Evolutionary conservation across 1,140 invertebrate genomes (phyloP).

Genomic region (Paraescarpia echinospica): DNA sequence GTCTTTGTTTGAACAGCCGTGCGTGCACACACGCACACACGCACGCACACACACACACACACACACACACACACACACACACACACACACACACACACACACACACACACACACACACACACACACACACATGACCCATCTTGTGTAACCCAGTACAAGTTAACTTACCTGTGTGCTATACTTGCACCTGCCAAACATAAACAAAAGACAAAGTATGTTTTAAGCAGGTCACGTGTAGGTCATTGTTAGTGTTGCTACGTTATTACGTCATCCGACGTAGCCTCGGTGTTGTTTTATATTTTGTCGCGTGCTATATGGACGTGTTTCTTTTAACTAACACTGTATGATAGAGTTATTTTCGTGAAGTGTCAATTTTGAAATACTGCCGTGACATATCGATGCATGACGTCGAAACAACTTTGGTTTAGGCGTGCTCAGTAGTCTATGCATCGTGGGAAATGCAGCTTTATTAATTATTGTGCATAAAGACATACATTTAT

Average conservation of each 20-base stretch:
- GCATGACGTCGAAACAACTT: background rate
- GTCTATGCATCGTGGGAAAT: background rate
- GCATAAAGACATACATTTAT: background rate
- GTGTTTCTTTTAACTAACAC: background rate
- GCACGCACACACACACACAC: conserved; percentile 28
- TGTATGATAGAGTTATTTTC: background rate
- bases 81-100: conserved; percentile 26
- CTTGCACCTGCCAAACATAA: background rate
- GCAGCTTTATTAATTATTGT: background rate
- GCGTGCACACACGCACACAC: conserved; percentile 26
- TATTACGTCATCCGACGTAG: background rate
- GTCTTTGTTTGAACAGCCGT: too few relatives aligned
- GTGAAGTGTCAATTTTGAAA: background rate
- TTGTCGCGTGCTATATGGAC: background rate
- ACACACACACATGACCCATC: background rate
- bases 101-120: conserved; percentile 28
- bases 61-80: conserved; percentile 28
- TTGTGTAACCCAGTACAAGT: background rate
- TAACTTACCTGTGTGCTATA: background rate
- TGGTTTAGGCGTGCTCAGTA: background rate
- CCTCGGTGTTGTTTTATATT: background rate
- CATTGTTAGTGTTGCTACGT: background rate
- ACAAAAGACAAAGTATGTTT: too few relatives aligned
- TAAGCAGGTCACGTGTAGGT: too few relatives aligned
- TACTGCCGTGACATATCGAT: background rate